Evolutionary conservation across 2,797 vertebrate species (phyloP), one percentile per base, ranked within the genome.

Genomic region (Crenichthys baileyi): DNA sequence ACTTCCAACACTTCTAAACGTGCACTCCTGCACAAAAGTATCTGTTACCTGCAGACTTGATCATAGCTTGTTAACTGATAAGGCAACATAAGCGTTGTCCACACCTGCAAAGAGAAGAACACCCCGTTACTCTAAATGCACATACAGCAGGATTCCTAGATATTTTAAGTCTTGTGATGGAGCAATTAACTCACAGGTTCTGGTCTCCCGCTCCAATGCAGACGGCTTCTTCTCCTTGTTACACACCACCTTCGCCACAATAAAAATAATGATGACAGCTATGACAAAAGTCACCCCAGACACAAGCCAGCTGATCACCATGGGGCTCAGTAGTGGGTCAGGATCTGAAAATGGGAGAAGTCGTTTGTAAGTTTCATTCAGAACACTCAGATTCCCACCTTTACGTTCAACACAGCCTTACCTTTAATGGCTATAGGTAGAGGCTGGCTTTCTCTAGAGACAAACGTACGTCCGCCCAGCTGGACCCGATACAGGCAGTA

Each of bases 11-110:
- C 13, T 51, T 51, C 50, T 4, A 16, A 51, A 13, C 13, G 50
- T 51, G 50, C 50, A 51, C 50, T 51, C 15, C 4, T n/a, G 63
- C 20, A 0, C 8, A 41, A 20, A 70, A 65, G 72, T 48, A 65
- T 85, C 20, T 18, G 76, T 63, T 79, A 75, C 31, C 73, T 73
- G 58, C 55, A 55, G n/a, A 53, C 75, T 31, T 73, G 15, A 20
- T 94, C 92, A 95, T 80, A 93, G 85, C 86, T 93, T 94, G 85
- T 96, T 95, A 67, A 95, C 90, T 78, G 95, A 91, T 91, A 96
- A 93, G 80, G 94, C 95, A 81, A 95, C 93, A 36, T 96, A 96
- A 36, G 94, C 95, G 92, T 96, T 96, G 90, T 96, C 95, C 89
- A 95, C 95, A 94, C 95, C 95, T 96, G 91, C 29, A 81, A 78